These are phyloP conservation scores for Aegotheles bennettii DNA, from an alignment of 2,113 vertebrate genomes.

Conservation along the genomic window DNA sequence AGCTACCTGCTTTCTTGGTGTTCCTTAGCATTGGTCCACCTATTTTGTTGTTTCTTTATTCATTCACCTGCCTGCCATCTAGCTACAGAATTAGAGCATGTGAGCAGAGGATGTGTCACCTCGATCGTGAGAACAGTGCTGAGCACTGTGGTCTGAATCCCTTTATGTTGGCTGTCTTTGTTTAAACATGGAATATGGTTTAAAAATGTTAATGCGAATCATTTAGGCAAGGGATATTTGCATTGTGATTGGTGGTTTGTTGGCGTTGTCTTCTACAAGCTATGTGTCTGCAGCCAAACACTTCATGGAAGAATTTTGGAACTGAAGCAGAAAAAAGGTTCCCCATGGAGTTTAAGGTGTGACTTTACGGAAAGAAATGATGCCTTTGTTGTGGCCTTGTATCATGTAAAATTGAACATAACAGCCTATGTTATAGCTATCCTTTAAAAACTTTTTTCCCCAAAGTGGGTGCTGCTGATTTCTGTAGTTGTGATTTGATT, in stretches of 20 bases:
- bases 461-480: constrained; percentile 11
- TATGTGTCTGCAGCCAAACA: not conserved
- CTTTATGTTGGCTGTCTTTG: not conserved
- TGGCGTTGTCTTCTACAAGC: not conserved
- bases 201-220: not conserved
- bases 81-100: not conserved
- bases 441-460: not conserved
- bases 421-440: not conserved
- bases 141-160: constrained; percentile 9
- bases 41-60: not conserved
- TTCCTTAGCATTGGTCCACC: not conserved
- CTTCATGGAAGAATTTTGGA: constrained; percentile 19
- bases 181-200: constrained; percentile 19
- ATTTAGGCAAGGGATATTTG: constrained; percentile 28
- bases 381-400: not conserved
- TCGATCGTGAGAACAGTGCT: constrained; percentile 22
- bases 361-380: not conserved
- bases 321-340: not conserved
- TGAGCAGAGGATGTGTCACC: constrained; percentile 43
- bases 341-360: not conserved
- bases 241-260: constrained; percentile 10
- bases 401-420: not conserved
- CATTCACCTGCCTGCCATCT: not conserved
- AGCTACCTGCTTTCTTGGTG: not conserved
- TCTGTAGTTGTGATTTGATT: constrained; percentile 51